phyloP scores from a whole-genome alignment of 1,140 invertebrate genomes.

The Drosophila nikananu region DNA sequence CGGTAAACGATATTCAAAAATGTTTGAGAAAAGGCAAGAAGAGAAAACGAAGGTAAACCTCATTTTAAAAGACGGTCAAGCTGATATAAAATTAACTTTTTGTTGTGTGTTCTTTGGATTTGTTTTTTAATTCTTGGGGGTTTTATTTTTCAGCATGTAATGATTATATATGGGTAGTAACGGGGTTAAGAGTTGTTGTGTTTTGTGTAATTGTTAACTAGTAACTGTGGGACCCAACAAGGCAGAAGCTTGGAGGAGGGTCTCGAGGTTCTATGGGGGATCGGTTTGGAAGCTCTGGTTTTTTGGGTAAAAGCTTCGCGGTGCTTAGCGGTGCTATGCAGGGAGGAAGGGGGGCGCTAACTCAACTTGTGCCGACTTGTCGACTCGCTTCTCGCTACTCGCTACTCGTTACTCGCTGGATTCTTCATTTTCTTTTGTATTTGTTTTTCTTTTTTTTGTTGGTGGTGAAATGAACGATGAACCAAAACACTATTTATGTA shows the following conservation, averaged over 20 bases:
- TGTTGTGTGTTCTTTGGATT: slow-evolving; percentile 8
- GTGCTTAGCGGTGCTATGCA: slow-evolving; percentile 22
- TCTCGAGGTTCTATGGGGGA: not conserved
- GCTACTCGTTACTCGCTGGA: slow-evolving; percentile 17
- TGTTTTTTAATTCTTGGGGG: not conserved
- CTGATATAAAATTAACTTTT: slow-evolving; percentile 58
- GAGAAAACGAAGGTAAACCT: slow-evolving; percentile 81
- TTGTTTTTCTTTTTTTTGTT: not conserved
- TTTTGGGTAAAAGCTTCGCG: slow-evolving; percentile 30
- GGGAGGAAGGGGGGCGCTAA: slow-evolving; percentile 8
- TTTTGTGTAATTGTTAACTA: not conserved
- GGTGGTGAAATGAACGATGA: slow-evolving; percentile 56
- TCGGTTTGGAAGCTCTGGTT: not conserved
- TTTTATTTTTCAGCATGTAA: slow-evolving; percentile 7
- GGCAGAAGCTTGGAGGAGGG: slow-evolving; percentile 20
- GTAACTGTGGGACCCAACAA: slow-evolving; percentile 24
- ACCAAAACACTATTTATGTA: slow-evolving; percentile 57
- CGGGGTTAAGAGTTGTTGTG: not conserved
- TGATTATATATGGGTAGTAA: not conserved
- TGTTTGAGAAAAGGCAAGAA: slow-evolving; percentile 83
- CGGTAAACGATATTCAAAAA: slow-evolving; percentile 78
- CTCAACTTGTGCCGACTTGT: slow-evolving; percentile 4
- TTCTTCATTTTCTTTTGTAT: not conserved
- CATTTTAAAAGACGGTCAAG: slow-evolving; percentile 73
- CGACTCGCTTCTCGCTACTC: slow-evolving; percentile 14